Evolutionary conservation across 35 echinoderm and acorn worm genomes (phyloP).

Genomic region (Ptychodera flava): DNA sequence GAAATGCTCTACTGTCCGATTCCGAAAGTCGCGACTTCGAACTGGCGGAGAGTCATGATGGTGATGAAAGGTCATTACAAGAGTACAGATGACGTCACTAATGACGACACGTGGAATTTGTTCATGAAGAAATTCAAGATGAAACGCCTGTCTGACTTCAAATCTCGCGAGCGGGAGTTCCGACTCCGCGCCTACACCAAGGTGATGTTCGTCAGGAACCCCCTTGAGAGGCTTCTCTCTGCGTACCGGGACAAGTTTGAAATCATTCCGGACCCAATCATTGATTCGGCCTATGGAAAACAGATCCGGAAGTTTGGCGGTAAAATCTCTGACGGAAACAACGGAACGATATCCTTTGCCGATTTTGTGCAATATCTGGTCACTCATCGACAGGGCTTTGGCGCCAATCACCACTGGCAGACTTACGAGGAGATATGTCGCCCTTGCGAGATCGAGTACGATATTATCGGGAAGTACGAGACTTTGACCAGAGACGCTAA

Average conservation of each 20-base stretch:
- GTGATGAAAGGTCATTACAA: neutral
- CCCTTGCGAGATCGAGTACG: neutral
- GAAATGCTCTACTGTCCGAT: neutral
- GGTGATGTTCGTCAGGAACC: neutral
- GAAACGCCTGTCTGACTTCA: neutral
- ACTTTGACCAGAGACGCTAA: neutral
- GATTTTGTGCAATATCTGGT: neutral
- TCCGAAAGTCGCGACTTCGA: neutral
- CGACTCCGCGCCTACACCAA: neutral
- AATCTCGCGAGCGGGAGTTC: neutral
- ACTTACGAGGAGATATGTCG: neutral
- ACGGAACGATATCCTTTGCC: neutral
- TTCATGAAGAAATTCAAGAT: neutral
- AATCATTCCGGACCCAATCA: neutral
- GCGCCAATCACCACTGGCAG: neutral
- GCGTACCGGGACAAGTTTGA: neutral
- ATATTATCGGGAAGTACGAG: neutral
- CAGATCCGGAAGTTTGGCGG: neutral
- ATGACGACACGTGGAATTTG: neutral
- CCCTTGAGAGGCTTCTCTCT: neutral
- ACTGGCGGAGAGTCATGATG: neutral
- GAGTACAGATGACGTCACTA: neutral
- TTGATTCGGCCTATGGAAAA: neutral
- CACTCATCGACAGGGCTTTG: neutral
- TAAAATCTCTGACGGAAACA: neutral